Conservation (phyloP, 2,113 vertebrate genomes). For the Oncorhynchus tshawytscha region DNA sequence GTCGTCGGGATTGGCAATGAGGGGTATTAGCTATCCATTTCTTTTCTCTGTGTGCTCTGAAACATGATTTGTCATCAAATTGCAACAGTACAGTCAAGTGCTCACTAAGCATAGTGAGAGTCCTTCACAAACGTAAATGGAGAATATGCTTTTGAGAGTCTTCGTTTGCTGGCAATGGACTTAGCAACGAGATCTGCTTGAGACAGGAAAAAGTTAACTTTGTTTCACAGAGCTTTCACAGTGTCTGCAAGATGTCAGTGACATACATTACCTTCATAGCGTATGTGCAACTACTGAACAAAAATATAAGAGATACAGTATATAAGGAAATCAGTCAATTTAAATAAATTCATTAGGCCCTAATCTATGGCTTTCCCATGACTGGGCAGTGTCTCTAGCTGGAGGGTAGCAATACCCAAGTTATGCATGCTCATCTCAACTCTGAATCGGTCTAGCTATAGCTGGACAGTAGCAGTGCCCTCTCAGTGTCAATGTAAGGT, state of each 20-base stretch:
- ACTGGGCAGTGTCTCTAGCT: slow-evolving; percentile 17
- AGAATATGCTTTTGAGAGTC: neutral
- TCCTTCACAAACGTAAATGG: neutral
- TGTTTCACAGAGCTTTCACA: neutral
- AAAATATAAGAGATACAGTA: too few species aligned
- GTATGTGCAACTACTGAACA: neutral
- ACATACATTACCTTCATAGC: neutral
- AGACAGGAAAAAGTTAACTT: neutral
- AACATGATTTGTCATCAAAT: slow-evolving; percentile 30
- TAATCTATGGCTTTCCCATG: too few species aligned
- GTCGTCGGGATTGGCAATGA: slow-evolving; percentile 39
- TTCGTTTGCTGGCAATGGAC: neutral
- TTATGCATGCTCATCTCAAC: too few species aligned
- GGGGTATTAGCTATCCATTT: slow-evolving; percentile 50
- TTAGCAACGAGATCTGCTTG: neutral
- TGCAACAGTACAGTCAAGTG: slow-evolving; percentile 17
- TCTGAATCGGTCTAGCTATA: neutral
- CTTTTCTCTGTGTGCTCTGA: slow-evolving; percentile 35
- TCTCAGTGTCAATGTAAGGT: slow-evolving; percentile 25
- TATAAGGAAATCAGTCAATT: too few species aligned
- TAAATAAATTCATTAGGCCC: too few species aligned
- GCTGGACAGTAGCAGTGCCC: slow-evolving; percentile 35
- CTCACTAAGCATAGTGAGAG: slow-evolving; percentile 26
- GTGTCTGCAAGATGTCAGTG: neutral
- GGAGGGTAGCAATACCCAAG: slow-evolving; percentile 26